These are phyloP conservation scores for Pyxicephalus adspersus DNA, from an alignment of 2,113 vertebrate species.

Conservation along the genomic window DNA sequence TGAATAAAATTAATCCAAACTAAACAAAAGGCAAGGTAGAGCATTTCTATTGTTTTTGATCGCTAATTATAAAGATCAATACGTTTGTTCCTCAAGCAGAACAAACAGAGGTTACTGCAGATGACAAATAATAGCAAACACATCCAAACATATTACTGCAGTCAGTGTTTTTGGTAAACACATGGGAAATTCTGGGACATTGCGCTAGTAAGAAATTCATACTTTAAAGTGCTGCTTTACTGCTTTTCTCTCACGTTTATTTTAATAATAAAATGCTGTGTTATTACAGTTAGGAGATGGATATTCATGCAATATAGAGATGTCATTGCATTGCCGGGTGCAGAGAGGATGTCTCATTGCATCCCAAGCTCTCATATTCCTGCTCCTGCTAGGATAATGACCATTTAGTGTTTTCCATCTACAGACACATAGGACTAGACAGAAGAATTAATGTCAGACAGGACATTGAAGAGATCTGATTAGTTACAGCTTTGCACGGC, in stretches of 20 bases:
- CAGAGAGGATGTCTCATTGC: slow-evolving; percentile 13
- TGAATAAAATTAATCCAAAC: too few relatives aligned
- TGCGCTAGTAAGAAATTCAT: background rate
- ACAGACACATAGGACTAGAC: slow-evolving; percentile 51
- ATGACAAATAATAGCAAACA: background rate
- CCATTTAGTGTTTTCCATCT: slow-evolving; percentile 49
- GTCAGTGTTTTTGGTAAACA: background rate
- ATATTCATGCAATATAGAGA: background rate
- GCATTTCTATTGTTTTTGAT: too few relatives aligned
- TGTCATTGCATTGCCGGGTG: slow-evolving; percentile 3
- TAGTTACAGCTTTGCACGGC: slow-evolving; percentile 54
- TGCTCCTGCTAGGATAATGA: slow-evolving; percentile 47
- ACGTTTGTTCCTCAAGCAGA: too few relatives aligned
- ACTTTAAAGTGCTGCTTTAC: slow-evolving; percentile 21
- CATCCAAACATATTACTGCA: background rate
- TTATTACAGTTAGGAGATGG: slow-evolving; percentile 26
- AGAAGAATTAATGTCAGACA: slow-evolving; percentile 56
- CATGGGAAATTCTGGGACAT: background rate
- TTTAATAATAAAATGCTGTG: slow-evolving; percentile 38
- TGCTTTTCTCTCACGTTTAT: slow-evolving; percentile 25
- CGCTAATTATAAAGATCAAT: too few relatives aligned
- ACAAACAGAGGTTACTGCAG: too few relatives aligned
- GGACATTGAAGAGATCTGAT: slow-evolving; percentile 53
- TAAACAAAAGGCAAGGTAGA: too few relatives aligned
- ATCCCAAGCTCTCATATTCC: slow-evolving; percentile 28